A percentile compares a stretch with the other conserved stretches of the same genome.
Conservation (phyloP, 2,888 invertebrate genomes). For the Diaprepes abbreviatus region DNA sequence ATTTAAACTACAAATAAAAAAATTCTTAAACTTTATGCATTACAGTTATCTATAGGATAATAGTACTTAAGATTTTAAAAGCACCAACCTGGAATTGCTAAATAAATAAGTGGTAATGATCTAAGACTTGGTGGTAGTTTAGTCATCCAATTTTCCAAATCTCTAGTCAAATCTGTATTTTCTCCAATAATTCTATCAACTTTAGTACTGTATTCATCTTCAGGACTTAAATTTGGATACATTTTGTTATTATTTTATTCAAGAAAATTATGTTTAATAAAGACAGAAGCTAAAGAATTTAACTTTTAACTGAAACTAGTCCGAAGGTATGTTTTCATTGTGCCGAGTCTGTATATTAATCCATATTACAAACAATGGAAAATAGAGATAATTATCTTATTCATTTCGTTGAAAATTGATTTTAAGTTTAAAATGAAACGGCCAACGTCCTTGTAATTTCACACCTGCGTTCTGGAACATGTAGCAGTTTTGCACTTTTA, state of each 20-base stretch:
- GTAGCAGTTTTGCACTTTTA: not conserved
- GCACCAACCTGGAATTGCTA: slow-evolving; percentile 80
- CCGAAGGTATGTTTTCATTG: slow-evolving; percentile 22
- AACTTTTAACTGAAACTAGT: slow-evolving; percentile 11
- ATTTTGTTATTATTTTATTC: slow-evolving; percentile 8
- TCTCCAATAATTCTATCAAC: slow-evolving; percentile 46
- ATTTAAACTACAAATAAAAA: too few relatives aligned
- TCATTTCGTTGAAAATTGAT: slow-evolving; percentile 35
- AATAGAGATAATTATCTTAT: slow-evolving; percentile 39
- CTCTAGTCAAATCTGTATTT: slow-evolving; percentile 54
- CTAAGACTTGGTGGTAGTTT: slow-evolving; percentile 73
- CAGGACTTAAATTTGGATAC: slow-evolving; percentile 33
- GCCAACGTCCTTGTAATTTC: slow-evolving; percentile 27
- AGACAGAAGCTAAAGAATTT: not conserved
- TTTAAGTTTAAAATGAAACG: slow-evolving; percentile 30
- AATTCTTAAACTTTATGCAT: too few relatives aligned
- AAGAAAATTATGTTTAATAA: slow-evolving; percentile 2
- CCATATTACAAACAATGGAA: slow-evolving; percentile 44
- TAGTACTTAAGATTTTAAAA: too few relatives aligned
- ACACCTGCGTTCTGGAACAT: slow-evolving; percentile 37
- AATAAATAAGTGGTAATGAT: slow-evolving; percentile 75
- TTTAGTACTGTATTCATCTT: slow-evolving; percentile 45
- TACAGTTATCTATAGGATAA: too few relatives aligned
- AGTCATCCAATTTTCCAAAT: slow-evolving; percentile 81
- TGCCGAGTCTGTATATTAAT: slow-evolving; percentile 37